Base-by-base conservation (phyloP, 1,140 invertebrate species). In the Sinonovacula constricta region DNA sequence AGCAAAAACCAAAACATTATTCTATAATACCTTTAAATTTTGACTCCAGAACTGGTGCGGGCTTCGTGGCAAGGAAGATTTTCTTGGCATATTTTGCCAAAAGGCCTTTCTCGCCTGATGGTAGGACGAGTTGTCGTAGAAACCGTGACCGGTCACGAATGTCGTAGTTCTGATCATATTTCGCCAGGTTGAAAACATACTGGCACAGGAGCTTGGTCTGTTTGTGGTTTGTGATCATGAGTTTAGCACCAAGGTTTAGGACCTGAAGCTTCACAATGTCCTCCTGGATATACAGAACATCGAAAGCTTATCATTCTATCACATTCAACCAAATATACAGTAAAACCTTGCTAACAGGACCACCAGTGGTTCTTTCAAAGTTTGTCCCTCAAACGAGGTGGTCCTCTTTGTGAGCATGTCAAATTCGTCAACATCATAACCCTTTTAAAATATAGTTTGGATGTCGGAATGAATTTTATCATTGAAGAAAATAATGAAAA, bases 81-180 rank as follows among this genome's bases (percentile, higher is more conserved):
- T 94, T 94, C 80, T 95, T 94, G 0, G 95, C 95, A 90, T 95
- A 93, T 72, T 94, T 92, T 0, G 93, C 89, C 3, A 98, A 83
- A 54, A 81, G 82, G 86, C 90, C 86, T 71, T 91, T 88, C 31
- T 90, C 88, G 45, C 85, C 86, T 15, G 82, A 67, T 4, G 88
- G 88, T 15, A 91, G 36, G 3, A 98, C 93, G 82, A 99, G 95
- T 34, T 95, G 94, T 28, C 94, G 93, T 22, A 99, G 91, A 85
- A 99, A 95, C 26, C 98, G 92, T 2, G 96, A 96, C 1, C 98
- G 92, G 92, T 99, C 99, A 49, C 99, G 92, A 51, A 99, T 98
- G 91, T 99, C 98, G 88, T 99, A 99, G 91, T 97, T 99, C 65
- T 95, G 94, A 92, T 99, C 99, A 90, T 99, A 99, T 85, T 98